phyloP scores from a whole-genome alignment of 2,888 invertebrate species.

The Lissocephala sabroskyi region DNA sequence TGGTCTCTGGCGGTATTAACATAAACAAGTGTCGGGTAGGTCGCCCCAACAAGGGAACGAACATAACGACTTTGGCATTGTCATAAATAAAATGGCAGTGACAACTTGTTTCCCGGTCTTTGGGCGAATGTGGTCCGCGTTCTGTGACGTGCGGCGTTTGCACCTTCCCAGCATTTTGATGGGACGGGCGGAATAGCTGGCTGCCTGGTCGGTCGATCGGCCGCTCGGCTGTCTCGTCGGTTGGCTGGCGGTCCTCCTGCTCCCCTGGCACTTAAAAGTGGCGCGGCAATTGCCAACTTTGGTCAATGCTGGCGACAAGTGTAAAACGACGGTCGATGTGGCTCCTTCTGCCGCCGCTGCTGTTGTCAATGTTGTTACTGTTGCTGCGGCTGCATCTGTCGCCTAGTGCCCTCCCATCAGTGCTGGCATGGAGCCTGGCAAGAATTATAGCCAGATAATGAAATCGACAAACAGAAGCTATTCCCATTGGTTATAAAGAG shows the following conservation, averaged over 20 bases:
- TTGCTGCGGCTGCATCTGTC: constrained; percentile 23
- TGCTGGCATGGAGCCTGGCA: too few relatives aligned
- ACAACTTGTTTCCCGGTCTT: constrained; percentile 62
- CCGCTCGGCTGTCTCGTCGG: constrained; percentile 26
- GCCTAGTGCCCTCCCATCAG: too few relatives aligned
- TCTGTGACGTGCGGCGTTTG: constrained; percentile 61
- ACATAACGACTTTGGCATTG: constrained; percentile 44
- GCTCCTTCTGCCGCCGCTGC: too few relatives aligned
- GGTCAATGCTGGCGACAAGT: constrained; percentile 69
- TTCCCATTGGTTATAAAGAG: too few relatives aligned
- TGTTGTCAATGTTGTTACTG: constrained; percentile 8
- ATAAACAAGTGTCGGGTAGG: constrained; percentile 45
- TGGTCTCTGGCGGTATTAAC: too few relatives aligned
- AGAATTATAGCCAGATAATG: too few relatives aligned
- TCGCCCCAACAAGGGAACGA: constrained; percentile 14
- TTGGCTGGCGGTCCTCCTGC: constrained; percentile 10
- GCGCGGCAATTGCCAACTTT: constrained; percentile 67
- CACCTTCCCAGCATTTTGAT: constrained; percentile 28
- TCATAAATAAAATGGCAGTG: constrained; percentile 63
- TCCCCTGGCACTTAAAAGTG: constrained; percentile 63
- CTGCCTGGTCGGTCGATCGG: constrained; percentile 18
- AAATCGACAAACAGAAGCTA: too few relatives aligned
- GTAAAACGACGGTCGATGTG: constrained; percentile 63
- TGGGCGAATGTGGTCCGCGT: constrained; percentile 6
- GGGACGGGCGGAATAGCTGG: too few relatives aligned